Evolutionary conservation across 2,888 invertebrate genomes (phyloP).

Genomic region (Drosophila borealis): DNA sequence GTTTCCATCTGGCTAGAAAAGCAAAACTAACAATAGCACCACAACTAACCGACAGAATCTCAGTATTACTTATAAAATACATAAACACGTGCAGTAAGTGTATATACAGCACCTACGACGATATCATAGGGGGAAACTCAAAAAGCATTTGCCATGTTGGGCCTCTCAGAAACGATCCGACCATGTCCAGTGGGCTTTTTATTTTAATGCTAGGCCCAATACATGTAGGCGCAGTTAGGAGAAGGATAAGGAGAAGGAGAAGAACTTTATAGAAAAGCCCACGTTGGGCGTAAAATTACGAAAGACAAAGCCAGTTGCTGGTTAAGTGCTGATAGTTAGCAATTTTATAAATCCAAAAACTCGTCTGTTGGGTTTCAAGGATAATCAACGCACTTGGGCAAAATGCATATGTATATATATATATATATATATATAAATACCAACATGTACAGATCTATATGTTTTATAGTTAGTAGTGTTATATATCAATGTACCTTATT

Average conservation of each 20-base stretch:
- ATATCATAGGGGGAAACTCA: slow-evolving; percentile 24
- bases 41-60: slow-evolving; percentile 74
- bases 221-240: neutral
- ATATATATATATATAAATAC: neutral
- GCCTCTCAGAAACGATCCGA: slow-evolving; percentile 22
- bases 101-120: slow-evolving; percentile 27
- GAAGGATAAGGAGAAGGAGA: neutral
- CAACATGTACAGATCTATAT: slow-evolving; percentile 30
- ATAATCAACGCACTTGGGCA: slow-evolving; percentile 5
- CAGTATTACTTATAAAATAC: slow-evolving; percentile 68
- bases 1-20: slow-evolving; percentile 5
- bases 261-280: slow-evolving; percentile 3
- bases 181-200: slow-evolving; percentile 14
- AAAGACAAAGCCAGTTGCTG: slow-evolving; percentile 21
- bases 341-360: slow-evolving; percentile 12
- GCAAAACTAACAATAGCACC: slow-evolving; percentile 18
- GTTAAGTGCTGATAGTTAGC: slow-evolving; percentile 13
- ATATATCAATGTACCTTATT: slow-evolving; percentile 78
- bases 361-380: slow-evolving; percentile 5
- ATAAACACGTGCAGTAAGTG: slow-evolving; percentile 15
- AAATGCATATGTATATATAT: slow-evolving; percentile 9
- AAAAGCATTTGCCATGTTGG: slow-evolving; percentile 66
- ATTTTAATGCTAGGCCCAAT: slow-evolving; percentile 2
- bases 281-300: slow-evolving; percentile 17
- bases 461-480: slow-evolving; percentile 34